Conservation (phyloP, 2,888 invertebrate genomes). For the Daptonema setosum region DNA sequence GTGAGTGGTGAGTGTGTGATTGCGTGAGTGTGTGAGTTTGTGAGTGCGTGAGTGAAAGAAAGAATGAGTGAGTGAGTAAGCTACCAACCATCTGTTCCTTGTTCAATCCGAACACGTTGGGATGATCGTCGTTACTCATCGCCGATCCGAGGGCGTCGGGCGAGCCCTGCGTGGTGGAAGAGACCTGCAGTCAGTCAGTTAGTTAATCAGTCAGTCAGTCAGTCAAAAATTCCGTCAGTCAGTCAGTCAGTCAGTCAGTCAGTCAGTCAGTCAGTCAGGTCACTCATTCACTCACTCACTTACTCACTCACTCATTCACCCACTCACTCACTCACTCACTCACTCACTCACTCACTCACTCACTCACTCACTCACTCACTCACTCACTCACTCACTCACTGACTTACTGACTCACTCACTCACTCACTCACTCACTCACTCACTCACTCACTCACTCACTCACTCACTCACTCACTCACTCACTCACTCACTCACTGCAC, state of each 20-base stretch:
- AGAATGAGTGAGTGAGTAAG: too few relatives aligned
- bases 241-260: background rate
- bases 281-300: background rate
- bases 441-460: background rate
- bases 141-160: background rate
- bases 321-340: background rate
- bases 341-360: background rate
- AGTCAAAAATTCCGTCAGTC: background rate
- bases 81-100: too few relatives aligned
- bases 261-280: background rate
- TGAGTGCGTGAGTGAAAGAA: too few relatives aligned
- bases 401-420: background rate
- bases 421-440: too few relatives aligned
- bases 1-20: too few relatives aligned
- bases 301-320: too few relatives aligned
- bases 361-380: background rate
- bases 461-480: background rate
- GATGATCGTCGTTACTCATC: too few relatives aligned
- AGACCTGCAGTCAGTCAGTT: background rate
- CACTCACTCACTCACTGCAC: background rate
- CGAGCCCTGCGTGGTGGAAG: constrained; percentile 3
- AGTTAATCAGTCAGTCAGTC: background rate
- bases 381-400: background rate
- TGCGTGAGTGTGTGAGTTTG: too few relatives aligned
- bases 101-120: too few relatives aligned